Base-by-base conservation (phyloP, 2,888 invertebrate genomes). In the Agrochola macilenta region DNA sequence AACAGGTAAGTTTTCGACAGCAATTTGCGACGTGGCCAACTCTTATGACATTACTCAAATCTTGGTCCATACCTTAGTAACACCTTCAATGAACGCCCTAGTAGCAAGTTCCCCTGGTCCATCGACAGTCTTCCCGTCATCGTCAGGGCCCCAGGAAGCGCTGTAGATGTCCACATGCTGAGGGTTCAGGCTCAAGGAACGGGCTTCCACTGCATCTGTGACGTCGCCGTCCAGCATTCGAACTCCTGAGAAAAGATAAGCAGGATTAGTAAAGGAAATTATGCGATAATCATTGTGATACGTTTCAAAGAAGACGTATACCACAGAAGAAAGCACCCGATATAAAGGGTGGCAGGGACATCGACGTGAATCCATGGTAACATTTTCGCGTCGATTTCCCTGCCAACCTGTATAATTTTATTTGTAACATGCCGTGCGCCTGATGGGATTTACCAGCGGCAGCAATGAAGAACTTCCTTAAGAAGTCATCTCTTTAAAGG, bases 131-230 rank as follows among this genome's bases (percentile, higher is more conserved):
- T 99, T 99, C 0, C 99, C 99, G 92, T 99, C 99, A 93, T 99
- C 99, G 91, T 99, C 99, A 0, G 99, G 99, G 2, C 99, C 99
- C 99, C 99, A 99, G 17, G 99, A 99, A 11, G 99, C 99, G 91
- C 99, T 99, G 96, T 99, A 99, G 89, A 99, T 99, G 95, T 99
- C 99, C 86, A 99, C 99, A 94, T 99, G 99, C 91, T 99, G 99
- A 43, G 99, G 98, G 94, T 99, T 99, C 76, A 99, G 97, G 89
- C 99, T 98, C 39, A 99, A 97, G 0, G 99, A 99, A 82, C 99
- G 97, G 2, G 99, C 99, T 96, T 99, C 99, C 17, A 99, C 99
- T 0, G 99, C 99, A 94, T 99, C 99, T 0, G 99, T 99, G 75
- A 99, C 99, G 94, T 99, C 99, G 52, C 99, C 99, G 91, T 99